These are phyloP conservation scores for Trichonephila inaurata DNA, from an alignment of 1,140 invertebrate genomes.

Conservation along the genomic window DNA sequence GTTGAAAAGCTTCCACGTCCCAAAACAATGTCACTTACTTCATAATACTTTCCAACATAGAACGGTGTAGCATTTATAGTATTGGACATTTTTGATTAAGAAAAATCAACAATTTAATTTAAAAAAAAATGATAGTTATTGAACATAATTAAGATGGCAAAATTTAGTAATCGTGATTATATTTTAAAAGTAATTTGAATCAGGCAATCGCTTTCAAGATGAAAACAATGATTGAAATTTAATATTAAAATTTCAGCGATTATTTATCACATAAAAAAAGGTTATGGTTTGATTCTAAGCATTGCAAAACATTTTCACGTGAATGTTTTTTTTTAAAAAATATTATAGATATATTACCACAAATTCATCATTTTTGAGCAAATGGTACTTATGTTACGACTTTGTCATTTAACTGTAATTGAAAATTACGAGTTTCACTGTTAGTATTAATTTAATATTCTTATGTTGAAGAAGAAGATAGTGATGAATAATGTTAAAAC, in stretches of 20 bases:
- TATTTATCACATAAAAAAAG: background rate
- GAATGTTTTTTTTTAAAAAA: background rate
- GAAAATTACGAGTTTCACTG: no score
- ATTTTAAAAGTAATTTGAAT: background rate
- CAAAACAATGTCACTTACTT: constrained; percentile 41
- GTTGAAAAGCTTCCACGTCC: constrained; percentile 56
- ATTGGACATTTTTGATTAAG: background rate
- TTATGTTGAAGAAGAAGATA: no score
- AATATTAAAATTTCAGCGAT: background rate
- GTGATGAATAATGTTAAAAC: no score
- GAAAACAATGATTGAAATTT: background rate
- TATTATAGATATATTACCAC: no score
- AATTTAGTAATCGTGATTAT: background rate
- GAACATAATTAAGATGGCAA: background rate
- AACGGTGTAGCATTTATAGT: background rate
- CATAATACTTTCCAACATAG: constrained; percentile 46
- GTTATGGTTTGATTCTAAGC: background rate
- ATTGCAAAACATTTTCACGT: background rate
- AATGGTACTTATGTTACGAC: no score
- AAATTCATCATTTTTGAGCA: no score
- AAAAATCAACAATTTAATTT: background rate
- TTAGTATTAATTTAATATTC: no score
- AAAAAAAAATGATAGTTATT: background rate
- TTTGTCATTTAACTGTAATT: no score
- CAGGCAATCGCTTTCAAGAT: background rate